phyloP scores from a whole-genome alignment of 2,113 vertebrate genomes.

The Haliaeetus leucogaster region DNA sequence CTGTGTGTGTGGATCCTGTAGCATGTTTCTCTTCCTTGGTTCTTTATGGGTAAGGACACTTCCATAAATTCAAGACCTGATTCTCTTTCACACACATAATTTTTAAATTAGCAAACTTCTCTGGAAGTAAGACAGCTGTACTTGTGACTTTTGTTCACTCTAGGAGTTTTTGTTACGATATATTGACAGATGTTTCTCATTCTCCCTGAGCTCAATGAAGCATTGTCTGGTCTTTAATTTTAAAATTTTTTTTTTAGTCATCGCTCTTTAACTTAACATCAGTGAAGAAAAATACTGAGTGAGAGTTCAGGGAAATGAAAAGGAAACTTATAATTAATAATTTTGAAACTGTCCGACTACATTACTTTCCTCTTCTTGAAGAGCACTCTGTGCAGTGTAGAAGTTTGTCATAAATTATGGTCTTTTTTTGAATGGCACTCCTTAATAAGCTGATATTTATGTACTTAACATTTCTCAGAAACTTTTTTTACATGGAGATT shows the following conservation, averaged over 20 bases:
- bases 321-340: not conserved
- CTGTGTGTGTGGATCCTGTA: not conserved
- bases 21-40: not conserved
- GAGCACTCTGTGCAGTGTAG: not conserved
- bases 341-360: not conserved
- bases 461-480: not conserved
- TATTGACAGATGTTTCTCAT: conserved; percentile 15
- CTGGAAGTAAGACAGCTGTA: not conserved
- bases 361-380: not conserved
- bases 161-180: not conserved
- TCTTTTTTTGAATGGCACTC: not conserved
- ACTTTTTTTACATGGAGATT: not conserved
- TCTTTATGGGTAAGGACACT: not conserved
- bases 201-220: not conserved
- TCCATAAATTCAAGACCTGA: not conserved
- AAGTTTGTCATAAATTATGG: not conserved
- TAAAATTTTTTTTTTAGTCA: not conserved
- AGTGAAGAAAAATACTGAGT: not conserved
- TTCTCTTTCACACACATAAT: not conserved
- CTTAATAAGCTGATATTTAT: not conserved
- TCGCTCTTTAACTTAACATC: not conserved
- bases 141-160: not conserved
- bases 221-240: not conserved
- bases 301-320: not conserved
- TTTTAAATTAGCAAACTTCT: not conserved